A percentile compares a stretch with the other conserved stretches of the same genome.
phyloP scores from a whole-genome alignment of 53 echinoderm and acorn worm genomes.

The Luidia sarsii region DNA sequence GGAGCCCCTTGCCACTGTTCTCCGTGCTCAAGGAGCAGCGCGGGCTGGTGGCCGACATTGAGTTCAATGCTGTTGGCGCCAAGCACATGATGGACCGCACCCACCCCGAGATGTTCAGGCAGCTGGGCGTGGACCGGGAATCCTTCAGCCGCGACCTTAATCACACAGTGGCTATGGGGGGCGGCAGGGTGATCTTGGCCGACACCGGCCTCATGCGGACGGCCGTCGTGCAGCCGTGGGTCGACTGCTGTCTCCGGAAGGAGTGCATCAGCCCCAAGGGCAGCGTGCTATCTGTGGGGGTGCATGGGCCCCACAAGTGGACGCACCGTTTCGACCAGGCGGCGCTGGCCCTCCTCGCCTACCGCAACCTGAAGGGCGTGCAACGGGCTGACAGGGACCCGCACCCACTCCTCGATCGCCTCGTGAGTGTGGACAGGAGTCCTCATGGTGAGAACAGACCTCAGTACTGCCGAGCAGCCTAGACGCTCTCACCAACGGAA shows the following conservation, averaged over 20 bases:
- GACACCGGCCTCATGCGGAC: background rate
- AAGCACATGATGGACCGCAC: background rate
- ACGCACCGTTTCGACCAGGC: slow-evolving; percentile 24
- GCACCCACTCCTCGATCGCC: too few species aligned
- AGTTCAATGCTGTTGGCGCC: background rate
- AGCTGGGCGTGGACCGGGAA: background rate
- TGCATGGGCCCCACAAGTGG: background rate
- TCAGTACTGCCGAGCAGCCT: too few species aligned
- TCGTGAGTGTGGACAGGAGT: too few species aligned
- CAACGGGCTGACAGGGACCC: background rate
- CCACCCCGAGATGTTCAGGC: slow-evolving; percentile 2
- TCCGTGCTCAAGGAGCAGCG: background rate
- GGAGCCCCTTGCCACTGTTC: background rate
- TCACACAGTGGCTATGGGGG: background rate
- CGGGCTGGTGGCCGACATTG: background rate
- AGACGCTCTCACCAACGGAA: too few species aligned
- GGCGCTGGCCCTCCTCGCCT: background rate
- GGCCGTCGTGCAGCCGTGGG: background rate
- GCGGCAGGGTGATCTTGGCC: background rate
- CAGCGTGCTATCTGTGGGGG: background rate
- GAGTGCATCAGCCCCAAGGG: background rate
- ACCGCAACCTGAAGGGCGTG: background rate
- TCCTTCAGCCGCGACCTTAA: background rate
- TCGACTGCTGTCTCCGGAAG: background rate
- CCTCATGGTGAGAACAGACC: too few species aligned